Evolutionary conservation across 2,113 vertebrate species (phyloP), one percentile per base, ranked within the genome.

Genomic region (Psophia crepitans): DNA sequence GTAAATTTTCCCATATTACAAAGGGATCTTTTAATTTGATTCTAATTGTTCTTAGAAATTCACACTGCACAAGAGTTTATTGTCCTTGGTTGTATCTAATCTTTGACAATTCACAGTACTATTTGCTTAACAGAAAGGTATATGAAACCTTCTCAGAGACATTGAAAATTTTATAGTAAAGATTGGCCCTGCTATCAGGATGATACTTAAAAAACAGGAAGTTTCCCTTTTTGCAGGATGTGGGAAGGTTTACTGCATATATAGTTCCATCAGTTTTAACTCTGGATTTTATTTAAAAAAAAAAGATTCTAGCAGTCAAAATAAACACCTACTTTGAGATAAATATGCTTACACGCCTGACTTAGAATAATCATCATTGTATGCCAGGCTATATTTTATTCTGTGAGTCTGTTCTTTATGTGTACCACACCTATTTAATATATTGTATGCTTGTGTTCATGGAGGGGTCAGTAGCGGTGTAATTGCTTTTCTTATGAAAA

Each of bases 181-280:
- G 9, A 24, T 82, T 61, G 54, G 33, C 22, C 0, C 0, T 68
- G 18, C 51, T 9, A 2, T 44, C 11, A 43, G 43, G 39, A 37
- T n/a, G 19, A 51, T 61, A 54, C 54, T 65, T 5, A 14, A 58
- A 91, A 81, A 56, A 14, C 26, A 5, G 39, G 21, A 93, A 77
- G 44, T 28, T 79, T 82, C 30, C 11, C 4, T 71, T 66, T 58
- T 68, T 79, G 15, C 20, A 76, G 57, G 11, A 9, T 68, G 7
- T 83, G 15, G 43, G 61, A 84, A 44, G 21, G 3, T 9, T 64
- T 61, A 9, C 9, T 53, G 5, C 3, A 9, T 32, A 33, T 8
- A 5, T 37, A 23, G 14, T 44, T 69, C 3, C 1, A 48, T 66
- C 24, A 54, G 32, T 71, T 95, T 81, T 77, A 57, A 53, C 30